Conservation (phyloP, 2,888 invertebrate genomes). For the Busseola fusca region DNA sequence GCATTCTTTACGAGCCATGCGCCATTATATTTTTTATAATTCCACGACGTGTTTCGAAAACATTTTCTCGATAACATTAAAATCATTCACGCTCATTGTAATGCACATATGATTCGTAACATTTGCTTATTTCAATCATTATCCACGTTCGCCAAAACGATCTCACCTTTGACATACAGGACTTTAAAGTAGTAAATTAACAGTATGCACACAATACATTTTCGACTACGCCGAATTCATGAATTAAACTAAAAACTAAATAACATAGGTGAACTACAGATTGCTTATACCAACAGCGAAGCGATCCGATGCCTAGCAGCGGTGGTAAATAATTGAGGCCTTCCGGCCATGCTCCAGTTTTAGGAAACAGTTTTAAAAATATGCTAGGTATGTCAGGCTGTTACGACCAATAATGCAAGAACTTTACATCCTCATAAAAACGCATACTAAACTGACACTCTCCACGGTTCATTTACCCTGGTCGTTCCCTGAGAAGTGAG, state of each 20-base stretch:
- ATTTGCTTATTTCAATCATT: constrained; percentile 7
- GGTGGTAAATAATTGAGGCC: constrained; percentile 72
- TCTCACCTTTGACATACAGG: constrained; percentile 15
- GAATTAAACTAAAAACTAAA: constrained; percentile 36
- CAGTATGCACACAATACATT: constrained; percentile 13
- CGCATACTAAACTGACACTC: constrained; percentile 17
- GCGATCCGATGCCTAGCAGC: constrained; percentile 48
- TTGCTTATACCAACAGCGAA: constrained; percentile 42
- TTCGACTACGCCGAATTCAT: constrained; percentile 20
- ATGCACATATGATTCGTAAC: background rate
- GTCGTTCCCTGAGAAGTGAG: constrained; percentile 47
- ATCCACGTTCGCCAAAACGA: background rate
- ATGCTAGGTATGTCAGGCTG: constrained; percentile 53
- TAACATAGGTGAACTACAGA: constrained; percentile 26
- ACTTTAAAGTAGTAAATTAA: constrained; percentile 5
- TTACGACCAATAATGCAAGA: constrained; percentile 56
- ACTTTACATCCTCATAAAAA: constrained; percentile 46
- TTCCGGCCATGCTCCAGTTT: constrained; percentile 70
- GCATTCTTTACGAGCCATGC: constrained; percentile 1
- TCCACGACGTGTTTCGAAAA: background rate
- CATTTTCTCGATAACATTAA: constrained; percentile 6
- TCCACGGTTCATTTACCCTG: constrained; percentile 32
- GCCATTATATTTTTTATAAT: constrained; percentile 8
- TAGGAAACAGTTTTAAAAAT: constrained; percentile 71
- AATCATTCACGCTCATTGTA: constrained; percentile 7